Percentiles rank a stretch among this genome's conserved stretches.
Conservation (phyloP, 1,140 invertebrate genomes). For the Pristionchus pacificus region DNA sequence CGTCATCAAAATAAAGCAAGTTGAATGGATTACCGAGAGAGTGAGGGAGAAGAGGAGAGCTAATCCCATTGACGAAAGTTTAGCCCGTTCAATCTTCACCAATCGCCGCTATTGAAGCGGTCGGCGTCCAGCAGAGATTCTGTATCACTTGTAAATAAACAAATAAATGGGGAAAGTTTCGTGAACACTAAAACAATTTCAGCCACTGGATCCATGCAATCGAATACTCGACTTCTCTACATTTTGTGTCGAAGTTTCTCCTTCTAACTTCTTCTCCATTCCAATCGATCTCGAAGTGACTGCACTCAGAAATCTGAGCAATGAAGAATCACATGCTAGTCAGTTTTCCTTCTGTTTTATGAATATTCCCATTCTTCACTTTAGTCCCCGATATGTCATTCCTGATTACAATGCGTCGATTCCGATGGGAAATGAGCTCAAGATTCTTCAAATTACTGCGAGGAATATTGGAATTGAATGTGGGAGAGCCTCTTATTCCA, state of each 20-base stretch:
- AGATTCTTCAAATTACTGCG: slow-evolving; percentile 81
- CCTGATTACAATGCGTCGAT: slow-evolving; percentile 76
- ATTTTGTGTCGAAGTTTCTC: background rate
- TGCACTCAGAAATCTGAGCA: background rate
- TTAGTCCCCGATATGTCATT: slow-evolving; percentile 79
- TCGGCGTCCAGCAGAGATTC: too few species aligned
- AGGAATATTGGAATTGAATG: slow-evolving; percentile 81
- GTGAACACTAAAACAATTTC: too few species aligned
- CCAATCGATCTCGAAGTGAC: background rate
- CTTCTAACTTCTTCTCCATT: background rate
- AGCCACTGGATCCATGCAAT: too few species aligned
- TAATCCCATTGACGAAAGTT: too few species aligned
- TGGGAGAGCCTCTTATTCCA: slow-evolving; percentile 81
- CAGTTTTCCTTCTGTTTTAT: background rate
- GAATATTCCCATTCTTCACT: slow-evolving; percentile 32
- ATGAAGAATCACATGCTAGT: background rate
- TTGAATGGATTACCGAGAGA: too few species aligned
- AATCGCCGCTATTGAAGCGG: too few species aligned
- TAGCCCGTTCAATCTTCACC: too few species aligned
- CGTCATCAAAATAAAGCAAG: too few species aligned
- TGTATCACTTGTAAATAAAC: too few species aligned
- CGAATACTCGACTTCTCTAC: background rate
- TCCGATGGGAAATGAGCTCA: slow-evolving; percentile 72
- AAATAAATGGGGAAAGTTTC: too few species aligned
- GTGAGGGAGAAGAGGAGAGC: too few species aligned